These are phyloP conservation scores for Eira barbara DNA, from an alignment of 2,113 vertebrate species.

Conservation along the genomic window DNA sequence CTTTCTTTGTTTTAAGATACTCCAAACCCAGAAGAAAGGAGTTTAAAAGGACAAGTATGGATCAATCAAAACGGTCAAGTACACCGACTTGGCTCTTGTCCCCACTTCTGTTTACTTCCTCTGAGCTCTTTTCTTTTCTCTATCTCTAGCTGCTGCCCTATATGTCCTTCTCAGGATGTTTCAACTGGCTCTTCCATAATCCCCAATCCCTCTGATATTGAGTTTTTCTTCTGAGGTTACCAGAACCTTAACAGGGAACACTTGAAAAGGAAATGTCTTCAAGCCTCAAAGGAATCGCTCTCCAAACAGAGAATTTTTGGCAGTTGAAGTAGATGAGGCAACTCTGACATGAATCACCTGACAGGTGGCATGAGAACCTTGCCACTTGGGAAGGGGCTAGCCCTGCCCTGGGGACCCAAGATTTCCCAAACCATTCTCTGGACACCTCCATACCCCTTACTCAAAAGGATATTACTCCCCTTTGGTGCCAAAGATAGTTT, in stretches of 20 bases:
- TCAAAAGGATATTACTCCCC: background rate
- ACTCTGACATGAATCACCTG: background rate
- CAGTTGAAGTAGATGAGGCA: too few species aligned
- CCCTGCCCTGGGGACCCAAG: background rate
- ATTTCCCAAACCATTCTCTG: background rate
- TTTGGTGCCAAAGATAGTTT: constrained; percentile 65
- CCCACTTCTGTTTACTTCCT: background rate
- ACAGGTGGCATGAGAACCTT: background rate
- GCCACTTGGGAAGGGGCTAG: background rate
- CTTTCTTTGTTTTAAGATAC: background rate
- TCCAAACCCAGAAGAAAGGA: background rate
- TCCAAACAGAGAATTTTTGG: background rate
- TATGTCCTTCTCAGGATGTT: background rate
- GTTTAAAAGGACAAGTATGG: background rate
- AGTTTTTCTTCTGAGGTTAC: background rate
- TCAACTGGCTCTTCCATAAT: background rate
- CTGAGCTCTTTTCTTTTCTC: background rate
- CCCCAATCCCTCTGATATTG: background rate
- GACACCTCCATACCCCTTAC: background rate
- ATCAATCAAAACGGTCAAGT: too few species aligned
- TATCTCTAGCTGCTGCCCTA: rapidly evolving
- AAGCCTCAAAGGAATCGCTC: background rate
- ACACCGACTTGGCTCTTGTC: background rate
- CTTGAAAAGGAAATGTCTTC: background rate
- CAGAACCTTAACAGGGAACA: background rate